Evolutionary conservation across 1,140 invertebrate genomes (phyloP), one percentile per base, ranked within the genome.

Genomic region (Drosophila teissieri): DNA sequence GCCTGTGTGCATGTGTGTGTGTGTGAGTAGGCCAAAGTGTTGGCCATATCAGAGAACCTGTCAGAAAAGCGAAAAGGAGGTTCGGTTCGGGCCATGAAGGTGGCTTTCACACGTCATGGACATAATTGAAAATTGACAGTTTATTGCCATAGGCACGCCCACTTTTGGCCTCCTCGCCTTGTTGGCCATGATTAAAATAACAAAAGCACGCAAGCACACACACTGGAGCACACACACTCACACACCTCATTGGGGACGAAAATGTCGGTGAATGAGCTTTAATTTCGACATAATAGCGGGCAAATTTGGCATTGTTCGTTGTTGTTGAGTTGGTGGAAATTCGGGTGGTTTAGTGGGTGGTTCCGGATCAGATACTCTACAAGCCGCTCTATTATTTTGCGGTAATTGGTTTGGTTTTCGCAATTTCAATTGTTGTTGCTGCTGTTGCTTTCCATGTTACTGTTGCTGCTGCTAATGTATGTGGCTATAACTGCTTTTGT

Each of bases 81-180:
- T 36, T 68, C 36, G 19, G 14, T 36, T 68, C 36, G 24, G 11
- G 36, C 40, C 17, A 46, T 56, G 19, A 40, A 70, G 67, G 67
- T 70, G 64, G 39, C 67, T 70, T 56, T 52, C 52, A 70, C 65
- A 65, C 65, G 65, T 78, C 75, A 63, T 22, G 5, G 64, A 57
- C 75, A 78, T 78, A 78, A 78, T 78, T 78, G 75, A 78, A 78
- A 78, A 78, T 78, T 78, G 75, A 78, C 75, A 77, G 74, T 78
- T 70, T 78, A 78, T 78, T 78, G 75, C 75, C 75, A 78, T 77
- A 78, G 73, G 46, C 74, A 77, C 63, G 40, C 74, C 73, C 75
- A 78, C 65, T 70, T 49, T 69, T 72, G 73, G 48, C 42, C 64
- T 57, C 39, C 40, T 68, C 57, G 39, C 53, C 69, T 77, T 70